Conservation (phyloP, 2,888 invertebrate genomes). For the Cataglyphis rosenhaueri region DNA sequence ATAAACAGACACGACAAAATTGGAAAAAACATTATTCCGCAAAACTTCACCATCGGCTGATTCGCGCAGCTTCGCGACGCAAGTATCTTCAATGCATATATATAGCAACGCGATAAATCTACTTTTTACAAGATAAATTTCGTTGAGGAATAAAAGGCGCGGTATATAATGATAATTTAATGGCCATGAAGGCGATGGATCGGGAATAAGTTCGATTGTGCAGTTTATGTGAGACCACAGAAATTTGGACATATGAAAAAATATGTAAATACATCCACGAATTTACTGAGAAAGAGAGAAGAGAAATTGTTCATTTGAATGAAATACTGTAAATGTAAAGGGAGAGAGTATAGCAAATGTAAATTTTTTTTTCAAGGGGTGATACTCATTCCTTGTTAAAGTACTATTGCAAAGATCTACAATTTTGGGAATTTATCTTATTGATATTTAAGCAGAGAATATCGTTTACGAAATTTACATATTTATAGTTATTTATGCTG, state of each 20-base stretch:
- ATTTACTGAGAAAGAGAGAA: neutral
- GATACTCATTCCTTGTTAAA: no score
- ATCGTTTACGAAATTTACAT: no score
- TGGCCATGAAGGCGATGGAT: slow-evolving; percentile 75
- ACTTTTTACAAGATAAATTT: neutral
- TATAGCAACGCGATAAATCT: slow-evolving; percentile 10
- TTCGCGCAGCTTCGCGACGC: no score
- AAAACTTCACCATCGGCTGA: no score
- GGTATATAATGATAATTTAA: slow-evolving; percentile 75
- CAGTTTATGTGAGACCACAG: neutral
- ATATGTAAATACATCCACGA: neutral
- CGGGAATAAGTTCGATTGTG: slow-evolving; percentile 71
- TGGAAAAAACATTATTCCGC: no score
- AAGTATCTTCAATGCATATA: neutral
- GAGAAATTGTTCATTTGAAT: neutral
- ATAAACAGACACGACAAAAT: no score
- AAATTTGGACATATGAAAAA: neutral
- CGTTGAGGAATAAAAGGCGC: slow-evolving; percentile 57
- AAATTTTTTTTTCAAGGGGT: neutral
- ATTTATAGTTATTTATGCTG: no score
- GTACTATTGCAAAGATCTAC: neutral
- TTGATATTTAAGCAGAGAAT: neutral
- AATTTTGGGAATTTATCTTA: neutral
- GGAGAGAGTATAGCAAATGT: neutral
- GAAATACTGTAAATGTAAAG: neutral